Conservation (phyloP, 1,140 invertebrate species). For the Calliopsis andreniformis region DNA sequence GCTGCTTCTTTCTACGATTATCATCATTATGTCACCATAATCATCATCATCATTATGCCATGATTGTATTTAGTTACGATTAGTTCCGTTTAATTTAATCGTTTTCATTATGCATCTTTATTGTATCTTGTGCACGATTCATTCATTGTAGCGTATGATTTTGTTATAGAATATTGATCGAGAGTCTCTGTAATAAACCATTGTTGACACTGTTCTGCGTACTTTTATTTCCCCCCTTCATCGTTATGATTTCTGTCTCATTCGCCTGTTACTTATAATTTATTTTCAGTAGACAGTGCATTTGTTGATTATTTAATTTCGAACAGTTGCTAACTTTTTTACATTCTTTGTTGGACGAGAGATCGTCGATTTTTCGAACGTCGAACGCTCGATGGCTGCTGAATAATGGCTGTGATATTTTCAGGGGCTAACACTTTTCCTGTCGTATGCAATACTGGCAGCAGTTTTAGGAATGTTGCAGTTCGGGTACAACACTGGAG, state of each 20-base stretch:
- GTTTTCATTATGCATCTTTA: slow-evolving; percentile 1
- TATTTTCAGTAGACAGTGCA: not conserved
- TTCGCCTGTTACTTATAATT: not conserved
- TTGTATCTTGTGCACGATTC: slow-evolving; percentile 20
- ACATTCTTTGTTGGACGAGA: not conserved
- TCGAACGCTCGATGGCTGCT: not conserved
- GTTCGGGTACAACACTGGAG: slow-evolving; percentile 99
- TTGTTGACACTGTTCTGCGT: slow-evolving; percentile 13
- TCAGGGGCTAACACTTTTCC: slow-evolving; percentile 94
- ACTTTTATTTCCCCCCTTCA: slow-evolving; percentile 30
- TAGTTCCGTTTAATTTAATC: not conserved
- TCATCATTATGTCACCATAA: not conserved
- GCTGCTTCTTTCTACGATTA: slow-evolving; percentile 4
- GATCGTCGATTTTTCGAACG: not conserved
- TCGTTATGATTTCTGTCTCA: slow-evolving; percentile 1
- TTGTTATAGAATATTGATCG: not conserved
- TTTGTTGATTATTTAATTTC: slow-evolving; percentile 14
- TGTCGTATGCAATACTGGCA: slow-evolving; percentile 95
- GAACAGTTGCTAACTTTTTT: not conserved
- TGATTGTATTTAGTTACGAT: slow-evolving; percentile 15
- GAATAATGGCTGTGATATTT: slow-evolving; percentile 68
- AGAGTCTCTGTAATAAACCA: slow-evolving; percentile 26
- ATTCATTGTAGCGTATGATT: slow-evolving; percentile 16
- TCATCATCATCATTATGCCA: not conserved
- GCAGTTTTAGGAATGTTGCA: slow-evolving; percentile 98